Evolutionary conservation across 2,888 invertebrate species (phyloP).

Genomic region (Carabus problematicus): DNA sequence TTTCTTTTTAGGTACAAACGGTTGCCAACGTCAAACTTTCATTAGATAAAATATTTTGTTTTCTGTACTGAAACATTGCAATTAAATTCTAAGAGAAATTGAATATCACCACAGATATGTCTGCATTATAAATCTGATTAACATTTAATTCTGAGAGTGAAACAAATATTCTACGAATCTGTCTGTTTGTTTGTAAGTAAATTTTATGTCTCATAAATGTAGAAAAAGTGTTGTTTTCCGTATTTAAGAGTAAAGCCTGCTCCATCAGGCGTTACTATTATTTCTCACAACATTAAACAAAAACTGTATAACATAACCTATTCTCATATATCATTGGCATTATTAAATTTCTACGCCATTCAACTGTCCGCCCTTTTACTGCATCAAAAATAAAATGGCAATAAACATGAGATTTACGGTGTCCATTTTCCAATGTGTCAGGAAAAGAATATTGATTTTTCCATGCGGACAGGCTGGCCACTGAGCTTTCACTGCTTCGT

Average conservation of each 20-base stretch:
- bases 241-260: slow-evolving; percentile 3
- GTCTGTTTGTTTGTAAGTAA: too few species aligned
- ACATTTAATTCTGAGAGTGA: too few species aligned
- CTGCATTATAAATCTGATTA: too few species aligned
- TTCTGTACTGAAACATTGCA: too few species aligned
- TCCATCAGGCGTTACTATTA: not conserved
- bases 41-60: too few species aligned
- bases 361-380: slow-evolving; percentile 12
- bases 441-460: slow-evolving; percentile 32
- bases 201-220: too few species aligned
- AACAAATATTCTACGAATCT: too few species aligned
- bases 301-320: slow-evolving; percentile 2
- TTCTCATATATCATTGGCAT: slow-evolving; percentile 4
- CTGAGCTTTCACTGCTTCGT: not conserved
- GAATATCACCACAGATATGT: too few species aligned
- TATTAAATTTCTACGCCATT: slow-evolving; percentile 32
- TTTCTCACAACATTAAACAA: slow-evolving; percentile 23
- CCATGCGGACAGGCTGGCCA: not conserved
- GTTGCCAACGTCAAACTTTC: too few species aligned
- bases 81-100: too few species aligned
- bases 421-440: slow-evolving; percentile 37
- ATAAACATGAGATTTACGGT: slow-evolving; percentile 36
- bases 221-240: too few species aligned
- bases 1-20: too few species aligned
- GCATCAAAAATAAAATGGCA: slow-evolving; percentile 30